Evolutionary conservation across 2,113 vertebrate species (phyloP), one percentile per base, ranked within the genome.

Genomic region (Dromiciops gliroides): DNA sequence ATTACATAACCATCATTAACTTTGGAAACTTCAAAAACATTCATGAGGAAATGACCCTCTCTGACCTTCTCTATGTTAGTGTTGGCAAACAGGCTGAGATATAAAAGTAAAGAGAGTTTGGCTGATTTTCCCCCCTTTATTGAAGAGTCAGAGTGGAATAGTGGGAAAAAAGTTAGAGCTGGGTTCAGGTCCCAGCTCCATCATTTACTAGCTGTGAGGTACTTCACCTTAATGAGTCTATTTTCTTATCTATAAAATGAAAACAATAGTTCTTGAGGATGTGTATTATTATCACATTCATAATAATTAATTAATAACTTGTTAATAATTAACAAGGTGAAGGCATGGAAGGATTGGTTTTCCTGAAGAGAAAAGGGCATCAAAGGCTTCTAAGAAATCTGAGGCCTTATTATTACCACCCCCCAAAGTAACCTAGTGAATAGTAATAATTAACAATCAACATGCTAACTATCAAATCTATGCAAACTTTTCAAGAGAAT

Each of bases 1-100:
- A 96, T 96, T 95, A 97, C 95, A 95, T 97, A 97, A 90, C 95
- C 96, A 92, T 75, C 89, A 48, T 52, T 97, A 92, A 37, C 90
- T 97, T 95, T 96, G 94, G 94, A 97, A 96, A 93, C 94, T 88
- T 95, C 93, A 83, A 95, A 83, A 48, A 75, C 67, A 51, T 94
- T 95, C 94, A 95, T 96, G 95, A 96, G 96, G 92, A 94, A 94
- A 22, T 95, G 96, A 96, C 91, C 96, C 95, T 97, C 94, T 94
- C 94, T 56, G 31, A 95, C 89, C 95, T 92, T 83, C 67, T 83
- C 37, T 83, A 83, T 44, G n/a, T 97, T 92, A 94, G 52, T 83
- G 51, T 92, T 97, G 97, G 96, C 97, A 97, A 88, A 91, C 60
- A 91, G 75, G 95, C 90, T 94, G 89, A 83, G 95, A 89, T 95